Evolutionary conservation across 2,888 invertebrate species (phyloP).

Genomic region (Pammene fasciana): DNA sequence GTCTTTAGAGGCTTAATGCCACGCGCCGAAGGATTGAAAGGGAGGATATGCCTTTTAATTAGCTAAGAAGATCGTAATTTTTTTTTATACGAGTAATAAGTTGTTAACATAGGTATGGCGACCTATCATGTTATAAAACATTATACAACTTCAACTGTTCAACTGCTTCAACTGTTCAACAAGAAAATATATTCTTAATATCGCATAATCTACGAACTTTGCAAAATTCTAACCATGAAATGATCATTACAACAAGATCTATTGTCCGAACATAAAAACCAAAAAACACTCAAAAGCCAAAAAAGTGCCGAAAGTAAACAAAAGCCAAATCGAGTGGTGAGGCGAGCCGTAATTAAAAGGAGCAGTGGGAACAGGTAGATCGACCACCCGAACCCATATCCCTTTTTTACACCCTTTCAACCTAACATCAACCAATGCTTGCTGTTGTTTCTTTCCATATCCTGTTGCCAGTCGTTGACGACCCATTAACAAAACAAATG

Average conservation of each 20-base stretch:
- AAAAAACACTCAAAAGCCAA: neutral
- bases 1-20: slow-evolving; percentile 7
- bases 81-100: no score
- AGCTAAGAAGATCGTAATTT: neutral
- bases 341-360: slow-evolving; percentile 27
- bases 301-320: slow-evolving; percentile 23
- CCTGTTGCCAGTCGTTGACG: neutral
- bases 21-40: slow-evolving; percentile 8
- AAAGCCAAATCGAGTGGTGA: neutral
- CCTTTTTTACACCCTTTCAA: no score
- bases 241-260: neutral
- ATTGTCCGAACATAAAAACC: slow-evolving; percentile 5
- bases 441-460: neutral
- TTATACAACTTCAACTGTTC: no score
- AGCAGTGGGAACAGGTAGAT: slow-evolving; percentile 7
- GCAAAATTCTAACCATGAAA: neutral
- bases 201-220: neutral
- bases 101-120: no score
- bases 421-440: neutral
- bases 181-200: neutral
- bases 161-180: no score
- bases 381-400: slow-evolving; percentile 23
- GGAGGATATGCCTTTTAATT: neutral
- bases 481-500: slow-evolving; percentile 18
- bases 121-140: no score